These are phyloP conservation scores for Papilio xuthus DNA, from an alignment of 1,140 invertebrate genomes.

Conservation along the genomic window DNA sequence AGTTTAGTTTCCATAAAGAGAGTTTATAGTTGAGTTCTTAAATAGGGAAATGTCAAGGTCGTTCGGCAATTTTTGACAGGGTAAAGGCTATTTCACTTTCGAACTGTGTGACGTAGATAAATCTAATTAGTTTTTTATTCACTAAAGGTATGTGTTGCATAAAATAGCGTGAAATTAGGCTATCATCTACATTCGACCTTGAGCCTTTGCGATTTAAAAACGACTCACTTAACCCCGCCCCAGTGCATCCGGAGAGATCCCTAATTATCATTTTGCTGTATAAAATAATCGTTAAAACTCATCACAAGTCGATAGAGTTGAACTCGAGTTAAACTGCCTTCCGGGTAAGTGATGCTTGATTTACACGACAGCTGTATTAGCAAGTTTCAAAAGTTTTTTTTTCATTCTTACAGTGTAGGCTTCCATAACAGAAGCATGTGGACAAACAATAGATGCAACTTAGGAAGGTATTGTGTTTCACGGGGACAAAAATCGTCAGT, in stretches of 20 bases:
- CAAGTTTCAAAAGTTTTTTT: background rate
- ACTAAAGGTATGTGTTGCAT: background rate
- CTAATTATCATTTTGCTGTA: slow-evolving; percentile 76
- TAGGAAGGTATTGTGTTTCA: slow-evolving; percentile 54
- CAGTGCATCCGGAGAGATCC: slow-evolving; percentile 45
- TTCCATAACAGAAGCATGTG: background rate
- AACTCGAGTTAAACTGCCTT: slow-evolving; percentile 63
- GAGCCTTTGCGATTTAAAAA: slow-evolving; percentile 1
- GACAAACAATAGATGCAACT: background rate
- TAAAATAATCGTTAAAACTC: slow-evolving; percentile 75
- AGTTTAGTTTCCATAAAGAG: too few relatives aligned
- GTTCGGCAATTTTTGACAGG: background rate
- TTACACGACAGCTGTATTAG: slow-evolving; percentile 14
- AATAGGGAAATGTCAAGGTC: background rate
- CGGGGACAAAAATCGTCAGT: slow-evolving; percentile 67
- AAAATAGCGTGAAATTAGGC: background rate
- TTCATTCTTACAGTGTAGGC: background rate
- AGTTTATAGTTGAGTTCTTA: too few relatives aligned
- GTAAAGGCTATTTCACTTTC: background rate
- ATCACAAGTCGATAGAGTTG: slow-evolving; percentile 67
- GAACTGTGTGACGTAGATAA: background rate
- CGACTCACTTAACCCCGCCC: background rate
- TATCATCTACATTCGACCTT: slow-evolving; percentile 19
- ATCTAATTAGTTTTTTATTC: background rate
- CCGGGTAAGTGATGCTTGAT: slow-evolving; percentile 43